Conservation (phyloP, 2,888 invertebrate species). For the Andrena bicolor region DNA sequence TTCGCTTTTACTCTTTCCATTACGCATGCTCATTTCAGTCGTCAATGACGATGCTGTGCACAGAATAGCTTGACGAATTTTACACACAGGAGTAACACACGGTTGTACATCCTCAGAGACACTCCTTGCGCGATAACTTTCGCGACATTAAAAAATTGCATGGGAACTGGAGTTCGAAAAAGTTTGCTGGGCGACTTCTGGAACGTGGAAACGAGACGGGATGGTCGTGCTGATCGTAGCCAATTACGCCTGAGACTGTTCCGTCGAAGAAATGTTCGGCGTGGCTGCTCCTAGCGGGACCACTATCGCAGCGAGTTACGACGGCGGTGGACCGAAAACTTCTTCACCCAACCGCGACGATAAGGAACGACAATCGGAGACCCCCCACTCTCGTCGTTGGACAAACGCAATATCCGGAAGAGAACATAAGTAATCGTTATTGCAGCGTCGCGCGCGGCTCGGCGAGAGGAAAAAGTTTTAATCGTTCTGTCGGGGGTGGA, state of each 20-base stretch:
- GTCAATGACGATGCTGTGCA: too few species aligned
- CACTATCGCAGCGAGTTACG: neutral
- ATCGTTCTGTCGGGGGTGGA: slow-evolving; percentile 16
- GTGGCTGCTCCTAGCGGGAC: neutral
- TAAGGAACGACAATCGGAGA: slow-evolving; percentile 3
- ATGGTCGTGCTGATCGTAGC: slow-evolving; percentile 39
- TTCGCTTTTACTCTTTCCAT: too few species aligned
- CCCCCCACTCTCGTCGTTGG: slow-evolving; percentile 7
- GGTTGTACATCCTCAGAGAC: too few species aligned
- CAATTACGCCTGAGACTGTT: slow-evolving; percentile 49
- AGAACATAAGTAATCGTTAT: slow-evolving; percentile 64
- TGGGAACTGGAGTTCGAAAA: neutral
- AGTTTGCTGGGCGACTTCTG: neutral
- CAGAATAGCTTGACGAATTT: too few species aligned
- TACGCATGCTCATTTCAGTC: too few species aligned
- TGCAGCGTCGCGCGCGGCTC: slow-evolving; percentile 3
- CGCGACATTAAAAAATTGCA: slow-evolving; percentile 14
- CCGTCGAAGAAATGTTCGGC: neutral
- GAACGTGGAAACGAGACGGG: neutral
- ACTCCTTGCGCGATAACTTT: too few species aligned
- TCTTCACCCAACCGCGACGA: neutral
- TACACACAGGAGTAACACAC: too few species aligned
- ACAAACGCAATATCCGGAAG: slow-evolving; percentile 56
- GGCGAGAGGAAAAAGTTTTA: slow-evolving; percentile 27
- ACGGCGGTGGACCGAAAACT: slow-evolving; percentile 11